A percentile compares a stretch with the other conserved stretches of the same genome.
Evolutionary conservation across 2,797 vertebrate species (phyloP).

Genomic region (Paedocypris micromegethes): DNA sequence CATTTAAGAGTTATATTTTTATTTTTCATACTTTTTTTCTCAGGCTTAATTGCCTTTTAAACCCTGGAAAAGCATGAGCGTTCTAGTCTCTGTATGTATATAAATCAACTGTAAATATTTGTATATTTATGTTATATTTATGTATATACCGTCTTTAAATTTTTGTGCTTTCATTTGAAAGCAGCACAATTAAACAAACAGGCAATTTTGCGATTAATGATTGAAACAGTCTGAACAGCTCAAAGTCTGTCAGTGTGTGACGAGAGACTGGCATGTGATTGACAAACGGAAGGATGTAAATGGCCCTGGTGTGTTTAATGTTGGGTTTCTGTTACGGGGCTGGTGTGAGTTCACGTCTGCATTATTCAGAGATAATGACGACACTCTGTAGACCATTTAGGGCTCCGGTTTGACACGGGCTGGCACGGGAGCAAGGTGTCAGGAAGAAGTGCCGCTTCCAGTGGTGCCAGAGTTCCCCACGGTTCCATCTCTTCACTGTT

Average conservation of each 20-base stretch:
- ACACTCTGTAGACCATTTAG: slow-evolving; percentile 37
- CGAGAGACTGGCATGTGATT: slow-evolving; percentile 21
- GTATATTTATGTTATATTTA: too few species aligned
- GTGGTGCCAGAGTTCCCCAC: background rate
- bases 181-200: too few species aligned
- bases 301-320: slow-evolving; percentile 27
- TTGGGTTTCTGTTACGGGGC: slow-evolving; percentile 31
- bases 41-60: too few species aligned
- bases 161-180: too few species aligned
- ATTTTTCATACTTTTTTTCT: too few species aligned
- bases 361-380: slow-evolving; percentile 47
- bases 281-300: slow-evolving; percentile 32
- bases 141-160: too few species aligned
- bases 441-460: slow-evolving; percentile 7
- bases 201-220: too few species aligned
- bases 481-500: background rate
- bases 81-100: too few species aligned
- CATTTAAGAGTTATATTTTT: too few species aligned
- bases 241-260: background rate
- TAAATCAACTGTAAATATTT: too few species aligned
- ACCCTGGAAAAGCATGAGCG: too few species aligned
- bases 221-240: too few species aligned
- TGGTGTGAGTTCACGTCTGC: slow-evolving; percentile 35
- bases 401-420: slow-evolving; percentile 28
- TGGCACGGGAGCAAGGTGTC: slow-evolving; percentile 23